Base-by-base conservation (phyloP, 2,113 vertebrate genomes). In the Cyanoliseus patagonus region DNA sequence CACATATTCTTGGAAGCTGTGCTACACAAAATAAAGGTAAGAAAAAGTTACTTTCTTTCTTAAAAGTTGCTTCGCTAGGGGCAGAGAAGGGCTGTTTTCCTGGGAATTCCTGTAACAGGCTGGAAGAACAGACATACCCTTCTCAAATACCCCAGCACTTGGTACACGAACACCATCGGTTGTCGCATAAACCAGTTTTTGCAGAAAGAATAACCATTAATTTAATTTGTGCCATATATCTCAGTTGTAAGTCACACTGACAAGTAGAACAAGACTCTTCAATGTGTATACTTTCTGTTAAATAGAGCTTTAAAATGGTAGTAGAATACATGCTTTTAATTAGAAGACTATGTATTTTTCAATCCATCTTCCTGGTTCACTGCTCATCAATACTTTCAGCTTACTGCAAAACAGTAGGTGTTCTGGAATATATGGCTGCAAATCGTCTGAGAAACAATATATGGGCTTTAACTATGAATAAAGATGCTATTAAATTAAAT, bases 1-100 rank as follows among this genome's bases (percentile, higher is more conserved):
- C 95, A 96, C 83, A 76, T 53, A 31, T 82, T 96, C 90, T 97
- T 96, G 80, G 92, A 93, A 82, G 92, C 88, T 96, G 95, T 95
- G 95, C 95, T 96, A 91, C 80, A 96, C 80, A 91, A 93, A 94
- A 93, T 11, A 94, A 96, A 89, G 18, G 17, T 68, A 85, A 93
- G 80, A 82, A 88, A 83, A 80, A 61, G 57, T 72, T 67, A 94
- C 33, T 35, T 59, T 59, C 23, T 59, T 35, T n/a, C 57, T 59
- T 59, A 35, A 16, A 59, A 80, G 7, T n/a, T 79, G 19, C 44
- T 90, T 53, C 85, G 62, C 22, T 44, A n/a, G 51, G 75, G 47
- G 35, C 52, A 82, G 42, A 76, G 33, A 37, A 66, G 33, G 57
- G 51, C 17, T 53, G 37, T 7, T 44, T 92, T 85, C 70, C 86